Evolutionary conservation across 2,888 invertebrate species (phyloP), one percentile per base, ranked within the genome.

Genomic region (Eurytoma californica): DNA sequence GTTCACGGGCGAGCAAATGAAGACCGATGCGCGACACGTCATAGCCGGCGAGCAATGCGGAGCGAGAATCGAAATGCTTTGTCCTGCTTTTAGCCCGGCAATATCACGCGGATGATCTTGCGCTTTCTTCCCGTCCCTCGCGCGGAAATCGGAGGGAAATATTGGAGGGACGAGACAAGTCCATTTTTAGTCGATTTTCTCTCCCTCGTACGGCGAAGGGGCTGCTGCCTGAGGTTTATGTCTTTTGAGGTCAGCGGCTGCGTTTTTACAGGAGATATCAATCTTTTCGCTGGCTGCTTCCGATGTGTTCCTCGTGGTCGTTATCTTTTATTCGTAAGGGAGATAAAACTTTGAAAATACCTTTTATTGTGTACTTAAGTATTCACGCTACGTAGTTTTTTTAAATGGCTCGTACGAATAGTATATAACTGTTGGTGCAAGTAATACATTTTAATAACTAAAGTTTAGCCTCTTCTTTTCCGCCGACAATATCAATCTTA

Each of bases 21-120:
- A 86, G 84, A 85, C 83, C 83, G 84, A 85, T 85, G 16, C 65
- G 73, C 28, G 65, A 9, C 28, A 47, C 53, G 16, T 53, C n/a
- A n/a, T n/a, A 53, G 53, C 16, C 16, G 53, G 3, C 13, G 51
- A 47, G 30, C 47, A 39, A 39, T 39, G 18, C 18, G 9, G 24
- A 20, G 18, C 12, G 20, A 58, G 12, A 58, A 58, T 18, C 12
- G 61, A 61, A 16, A 16, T 57, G 66, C 67, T 55, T 72, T 63
- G 49, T 13, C 9, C n/a, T 30, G 68, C 0, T n/a, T 47, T 20
- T 39, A 1, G 9, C 9, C 39, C 39, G 39, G 39, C 39, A 39
- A 39, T 39, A 39, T 39, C 39, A 18, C 66, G 49, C 13, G 75
- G 58, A 77, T 67, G 66, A 70, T 57, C 58, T 70, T 57, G 55